Conservation (phyloP, 1,140 invertebrate species). For the Paracyclopina nana region DNA sequence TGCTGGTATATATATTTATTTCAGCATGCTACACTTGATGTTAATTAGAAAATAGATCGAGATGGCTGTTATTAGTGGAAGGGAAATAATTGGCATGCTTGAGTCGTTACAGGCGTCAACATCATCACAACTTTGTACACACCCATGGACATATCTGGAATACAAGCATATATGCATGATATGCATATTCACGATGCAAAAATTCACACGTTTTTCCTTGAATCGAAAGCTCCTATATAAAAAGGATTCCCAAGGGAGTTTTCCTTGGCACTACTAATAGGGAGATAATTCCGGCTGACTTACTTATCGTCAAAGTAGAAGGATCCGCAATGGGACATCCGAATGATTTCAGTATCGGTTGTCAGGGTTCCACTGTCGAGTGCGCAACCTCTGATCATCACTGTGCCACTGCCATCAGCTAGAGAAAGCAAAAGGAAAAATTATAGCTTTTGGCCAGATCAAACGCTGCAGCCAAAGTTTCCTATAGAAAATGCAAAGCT, state of each 20-base stretch:
- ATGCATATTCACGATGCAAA: slow-evolving; percentile 2
- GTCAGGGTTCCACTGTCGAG: slow-evolving; percentile 74
- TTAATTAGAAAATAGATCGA: no score
- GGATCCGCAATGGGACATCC: slow-evolving; percentile 78
- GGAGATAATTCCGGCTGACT: slow-evolving; percentile 8
- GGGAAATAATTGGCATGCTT: no score
- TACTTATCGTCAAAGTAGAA: slow-evolving; percentile 70
- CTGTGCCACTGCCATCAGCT: slow-evolving; percentile 53
- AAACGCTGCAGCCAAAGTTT: no score
- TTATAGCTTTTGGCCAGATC: neutral
- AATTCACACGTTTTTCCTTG: neutral
- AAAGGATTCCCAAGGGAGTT: neutral
- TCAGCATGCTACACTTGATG: no score
- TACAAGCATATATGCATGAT: slow-evolving; percentile 17
- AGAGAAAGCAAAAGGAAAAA: slow-evolving; percentile 18
- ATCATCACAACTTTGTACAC: slow-evolving; percentile 66
- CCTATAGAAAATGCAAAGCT: no score
- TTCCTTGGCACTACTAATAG: neutral
- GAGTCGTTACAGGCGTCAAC: slow-evolving; percentile 69
- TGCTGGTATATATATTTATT: no score
- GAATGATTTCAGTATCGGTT: slow-evolving; percentile 72
- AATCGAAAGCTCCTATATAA: neutral
- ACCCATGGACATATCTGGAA: slow-evolving; percentile 58
- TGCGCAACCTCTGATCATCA: slow-evolving; percentile 68
- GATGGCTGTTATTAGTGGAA: no score